Base-by-base conservation (phyloP, 2,113 vertebrate genomes). In the Serinus canaria region DNA sequence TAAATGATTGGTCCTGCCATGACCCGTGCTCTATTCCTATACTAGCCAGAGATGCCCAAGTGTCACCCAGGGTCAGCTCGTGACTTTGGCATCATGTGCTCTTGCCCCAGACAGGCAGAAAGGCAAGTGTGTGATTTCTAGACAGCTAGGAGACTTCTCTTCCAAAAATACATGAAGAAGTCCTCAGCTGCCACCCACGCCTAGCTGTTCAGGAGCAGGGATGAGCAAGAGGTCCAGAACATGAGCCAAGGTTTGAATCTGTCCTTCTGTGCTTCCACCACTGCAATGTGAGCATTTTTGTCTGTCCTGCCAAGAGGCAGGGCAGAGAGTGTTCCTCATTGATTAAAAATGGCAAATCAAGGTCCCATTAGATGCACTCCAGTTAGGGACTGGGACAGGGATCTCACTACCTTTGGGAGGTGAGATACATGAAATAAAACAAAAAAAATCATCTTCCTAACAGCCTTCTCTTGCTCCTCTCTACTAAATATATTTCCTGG, bases 121-220 rank as follows among this genome's bases (percentile, higher is more conserved):
- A 92, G 41, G 53, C 52, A 33, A 85, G 73, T 30, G 28, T 16
- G 30, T 78, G 64, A 52, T 78, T 94, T 94, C 89, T 92, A 87
- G 78, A 82, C 83, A 85, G 89, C 74, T 43, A 60, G 39, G 41
- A 83, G 64, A n/a, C 10, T 44, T 87, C 52, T 95, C 7, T 86
- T 92, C 89, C 89, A 95, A 92, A 92, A 94, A 94, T 82, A 89
- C 39, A 10, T 47, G 9, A n/a, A 73, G 66, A 95, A 85, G 75
- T 62, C 28, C 8, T 94, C 58, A 83, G 91, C 62, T 97, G 91
- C 73, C 66, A 22, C 31, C 39, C 60, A 64, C 83, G 27, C 50
- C 89, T 92, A 74, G 72, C 52, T 63, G 47, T 47, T 83, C 60
- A 55, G 0, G 2, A 70, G 67, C 21, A 9, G 56, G 30, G 53